Base-by-base conservation (phyloP, 1,140 invertebrate species). In the Zeugodacus cucurbitae region DNA sequence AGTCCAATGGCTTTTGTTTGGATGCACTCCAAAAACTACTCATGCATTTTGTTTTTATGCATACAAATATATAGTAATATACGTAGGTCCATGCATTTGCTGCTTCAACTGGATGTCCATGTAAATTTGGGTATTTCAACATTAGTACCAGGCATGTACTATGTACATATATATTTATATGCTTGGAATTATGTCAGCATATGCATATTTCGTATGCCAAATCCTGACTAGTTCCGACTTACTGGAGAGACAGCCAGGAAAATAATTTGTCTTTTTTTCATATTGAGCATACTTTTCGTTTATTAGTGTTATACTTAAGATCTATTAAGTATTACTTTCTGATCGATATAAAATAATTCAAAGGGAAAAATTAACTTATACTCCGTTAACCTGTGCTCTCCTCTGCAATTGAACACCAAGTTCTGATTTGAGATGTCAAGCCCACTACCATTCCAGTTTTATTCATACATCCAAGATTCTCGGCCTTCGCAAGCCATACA, bases 21-120 rank as follows among this genome's bases (percentile, higher is more conserved):
- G 74, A 82, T 82, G 44, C 74, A 82, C 74, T 82, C 74, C 74
- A 82, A 82, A 74, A 82, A 82, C 37, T 3, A 48, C 41, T 48
- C 44, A 44, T 29, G 14, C 41, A 37, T 44, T 74, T 29, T 48
- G 22, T 82, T 82, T 82, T 82, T n/a, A 70, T 34, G 14, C 34
- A 41, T 11, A 70, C 32, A 70, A 70, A 74, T 74, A 74, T 14
- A 11, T 14, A n/a, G 17, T 2, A 41, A 41, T 41, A 20, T 74
- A 44, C 10, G 3, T 44, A 54, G 6, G 37, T 41, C 5, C 7
- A 17, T 48, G 7, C n/a, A 26, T 48, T 82, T 48, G 41, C 37
- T 44, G 37, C 1, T 26, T 78, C 41, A n/a, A 44, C 14, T 22
- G 26, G 32, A 37, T 37, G 74, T 10, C 32, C 29, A 70, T 62